phyloP scores from a whole-genome alignment of 37 sponge, comb jelly and placozoan genomes.

The Mnemiopsis leidyi region DNA sequence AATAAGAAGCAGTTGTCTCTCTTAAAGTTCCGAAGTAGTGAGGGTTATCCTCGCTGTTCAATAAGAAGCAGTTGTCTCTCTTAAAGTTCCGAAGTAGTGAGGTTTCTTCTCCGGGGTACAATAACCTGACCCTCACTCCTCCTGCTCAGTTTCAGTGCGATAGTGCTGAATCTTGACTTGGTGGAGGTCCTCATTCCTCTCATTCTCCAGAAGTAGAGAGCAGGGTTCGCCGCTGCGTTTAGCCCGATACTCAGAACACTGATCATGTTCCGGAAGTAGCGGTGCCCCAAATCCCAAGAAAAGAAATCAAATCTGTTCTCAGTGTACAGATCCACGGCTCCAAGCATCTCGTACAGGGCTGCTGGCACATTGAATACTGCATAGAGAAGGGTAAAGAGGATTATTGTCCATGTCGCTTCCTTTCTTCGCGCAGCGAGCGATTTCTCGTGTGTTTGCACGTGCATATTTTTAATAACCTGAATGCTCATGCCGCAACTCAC shows the following conservation, averaged over 20 bases:
- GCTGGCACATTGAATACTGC: not conserved
- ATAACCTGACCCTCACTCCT: not conserved
- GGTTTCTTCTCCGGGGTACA: not conserved
- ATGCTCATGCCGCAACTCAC: not conserved
- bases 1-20: too few relatives aligned
- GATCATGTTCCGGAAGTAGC: conserved; percentile 19
- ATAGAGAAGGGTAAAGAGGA: not conserved
- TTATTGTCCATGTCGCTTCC: not conserved
- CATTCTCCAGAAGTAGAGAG: conserved; percentile 8
- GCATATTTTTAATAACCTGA: not conserved
- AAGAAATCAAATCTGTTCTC: not conserved
- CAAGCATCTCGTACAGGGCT: not conserved
- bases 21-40: too few relatives aligned
- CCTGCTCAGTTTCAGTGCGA: not conserved
- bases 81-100: not conserved
- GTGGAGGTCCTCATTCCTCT: not conserved
- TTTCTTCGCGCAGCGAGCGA: not conserved
- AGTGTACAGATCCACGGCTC: not conserved
- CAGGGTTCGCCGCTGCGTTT: conserved; percentile 21
- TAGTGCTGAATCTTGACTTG: not conserved
- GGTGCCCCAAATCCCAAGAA: not conserved
- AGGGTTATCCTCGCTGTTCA: too few relatives aligned
- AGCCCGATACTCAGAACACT: not conserved
- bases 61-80: not conserved
- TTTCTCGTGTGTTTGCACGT: not conserved